Conservation (phyloP, 2,797 vertebrate species). For the Sarcoramphus papa region DNA sequence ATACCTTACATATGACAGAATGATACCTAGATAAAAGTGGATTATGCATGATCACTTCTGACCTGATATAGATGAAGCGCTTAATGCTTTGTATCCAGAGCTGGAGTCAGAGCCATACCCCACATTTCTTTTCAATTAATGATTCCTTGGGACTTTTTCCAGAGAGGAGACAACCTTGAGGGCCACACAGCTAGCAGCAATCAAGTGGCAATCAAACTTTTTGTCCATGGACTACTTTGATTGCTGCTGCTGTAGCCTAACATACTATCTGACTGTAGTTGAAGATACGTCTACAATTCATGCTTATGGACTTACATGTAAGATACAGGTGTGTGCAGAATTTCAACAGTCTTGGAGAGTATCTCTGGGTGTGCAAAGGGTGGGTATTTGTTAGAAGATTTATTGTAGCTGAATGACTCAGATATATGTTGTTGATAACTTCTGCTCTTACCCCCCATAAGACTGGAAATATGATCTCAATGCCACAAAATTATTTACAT, state of each 20-base stretch:
- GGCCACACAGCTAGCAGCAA: neutral
- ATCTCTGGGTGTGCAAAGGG: neutral
- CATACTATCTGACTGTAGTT: neutral
- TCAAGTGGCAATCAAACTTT: neutral
- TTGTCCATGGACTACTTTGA: neutral
- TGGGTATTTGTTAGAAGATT: slow-evolving; percentile 12
- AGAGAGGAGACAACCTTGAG: neutral
- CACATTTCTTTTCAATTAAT: neutral
- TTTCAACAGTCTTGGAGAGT: slow-evolving; percentile 12
- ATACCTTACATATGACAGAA: slow-evolving; percentile 12
- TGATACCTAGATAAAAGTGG: slow-evolving; percentile 1
- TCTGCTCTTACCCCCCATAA: slow-evolving; percentile 10
- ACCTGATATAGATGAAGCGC: neutral
- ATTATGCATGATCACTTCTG: neutral
- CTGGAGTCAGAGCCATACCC: neutral
- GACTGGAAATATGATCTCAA: slow-evolving; percentile 28
- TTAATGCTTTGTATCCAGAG: neutral
- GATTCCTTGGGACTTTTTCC: neutral
- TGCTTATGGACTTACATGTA: neutral
- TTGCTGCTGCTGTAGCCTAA: neutral
- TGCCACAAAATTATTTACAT: slow-evolving; percentile 26
- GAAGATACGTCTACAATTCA: neutral
- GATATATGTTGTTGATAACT: slow-evolving; percentile 23
- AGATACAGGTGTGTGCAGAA: neutral
- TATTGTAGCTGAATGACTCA: slow-evolving; percentile 42